Evolutionary conservation across 1,140 invertebrate genomes (phyloP).

Genomic region (Ephestia elutella): DNA sequence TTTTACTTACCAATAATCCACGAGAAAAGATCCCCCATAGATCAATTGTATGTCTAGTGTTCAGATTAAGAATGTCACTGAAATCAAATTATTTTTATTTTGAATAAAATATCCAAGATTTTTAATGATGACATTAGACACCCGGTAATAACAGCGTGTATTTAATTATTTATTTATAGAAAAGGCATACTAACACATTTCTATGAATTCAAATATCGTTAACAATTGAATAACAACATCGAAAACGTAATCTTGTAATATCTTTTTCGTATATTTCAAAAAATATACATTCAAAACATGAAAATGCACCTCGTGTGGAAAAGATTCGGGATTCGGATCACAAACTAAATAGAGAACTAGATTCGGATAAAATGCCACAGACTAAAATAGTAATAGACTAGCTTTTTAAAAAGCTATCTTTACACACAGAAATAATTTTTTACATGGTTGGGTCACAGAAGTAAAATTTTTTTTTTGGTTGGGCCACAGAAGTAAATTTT

Average conservation of each 20-base stretch:
- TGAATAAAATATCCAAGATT: not conserved
- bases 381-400: constrained; percentile 9
- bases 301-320: constrained; percentile 44
- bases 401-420: constrained; percentile 6
- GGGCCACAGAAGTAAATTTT: too few species aligned
- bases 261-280: not conserved
- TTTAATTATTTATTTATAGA: not conserved
- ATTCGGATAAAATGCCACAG: constrained; percentile 7
- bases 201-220: not conserved
- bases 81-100: constrained; percentile 18
- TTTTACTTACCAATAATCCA: constrained; percentile 33
- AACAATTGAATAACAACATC: not conserved
- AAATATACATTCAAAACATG: constrained; percentile 40
- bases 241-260: not conserved
- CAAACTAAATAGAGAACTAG: too few species aligned
- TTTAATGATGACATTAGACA: not conserved
- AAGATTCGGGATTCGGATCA: too few species aligned
- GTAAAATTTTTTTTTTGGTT: too few species aligned
- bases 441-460: too few species aligned
- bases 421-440: constrained; percentile 4
- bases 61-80: constrained; percentile 16
- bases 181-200: not conserved
- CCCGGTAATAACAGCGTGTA: not conserved
- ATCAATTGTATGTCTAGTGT: constrained; percentile 13
- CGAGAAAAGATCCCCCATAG: constrained; percentile 34